Evolutionary conservation across 2,888 invertebrate species (phyloP), one percentile per base, ranked within the genome.

Genomic region (Tetranychus piercei): DNA sequence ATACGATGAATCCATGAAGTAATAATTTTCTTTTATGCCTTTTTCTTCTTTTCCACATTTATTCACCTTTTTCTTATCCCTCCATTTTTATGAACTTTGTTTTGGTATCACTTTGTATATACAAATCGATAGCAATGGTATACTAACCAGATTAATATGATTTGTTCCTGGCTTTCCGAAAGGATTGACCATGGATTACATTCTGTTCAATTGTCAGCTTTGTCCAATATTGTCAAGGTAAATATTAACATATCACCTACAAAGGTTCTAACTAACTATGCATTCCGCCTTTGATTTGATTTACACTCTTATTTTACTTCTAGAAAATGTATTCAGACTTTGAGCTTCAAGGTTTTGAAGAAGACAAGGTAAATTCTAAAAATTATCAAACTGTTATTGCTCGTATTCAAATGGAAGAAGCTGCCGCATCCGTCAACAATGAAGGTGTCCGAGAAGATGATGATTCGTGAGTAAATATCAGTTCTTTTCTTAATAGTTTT

Each of bases 321-420:
- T 84, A 97, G 92, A 99, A 99, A 90, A 89, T 96, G 83, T 96
- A 95, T 86, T 92, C 94, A 72, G 97, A 99, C 85, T 99, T 97
- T 84, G 97, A 97, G 85, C 87, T 99, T 77, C 97, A 99, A 86
- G 97, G 97, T 78, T 95, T 99, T 71, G 92, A 94, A 83, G 96
- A 97, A 81, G 95, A 96, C 82, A 92, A 93, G 83, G 85, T 99
- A 76, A 94, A 95, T 85, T 93, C 92, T 77, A 95, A 95, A 85
- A 88, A 88, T 79, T 97, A 97, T 86, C 92, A 94, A 85, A 89
- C 88, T 77, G 90, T 97, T 80, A 89, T 90, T 76, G 89, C 90
- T 79, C 87, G 99, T 80, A 91, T 99, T 90, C 93, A 94, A 84
- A 92, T 97, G 34, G 94, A 94, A 82, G 95, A 96, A 84, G 93